These are phyloP conservation scores for Hippopotamyrus pictus DNA, from an alignment of 2,797 vertebrate species.

Conservation along the genomic window DNA sequence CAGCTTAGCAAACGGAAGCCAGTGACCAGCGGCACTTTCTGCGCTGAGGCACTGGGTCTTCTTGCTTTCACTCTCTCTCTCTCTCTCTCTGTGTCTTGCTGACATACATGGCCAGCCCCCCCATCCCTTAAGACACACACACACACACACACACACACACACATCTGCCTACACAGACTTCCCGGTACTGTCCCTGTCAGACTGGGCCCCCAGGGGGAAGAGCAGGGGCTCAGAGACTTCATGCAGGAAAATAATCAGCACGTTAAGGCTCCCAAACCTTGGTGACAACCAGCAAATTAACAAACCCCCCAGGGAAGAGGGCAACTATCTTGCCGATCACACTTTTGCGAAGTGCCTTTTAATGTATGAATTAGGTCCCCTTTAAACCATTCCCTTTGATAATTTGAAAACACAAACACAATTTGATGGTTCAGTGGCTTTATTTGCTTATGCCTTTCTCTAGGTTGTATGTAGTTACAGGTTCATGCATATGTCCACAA, in stretches of 20 bases:
- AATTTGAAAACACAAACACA: background rate
- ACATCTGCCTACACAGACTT: conserved; percentile 39
- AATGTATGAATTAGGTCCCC: background rate
- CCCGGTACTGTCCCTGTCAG: conserved; percentile 57
- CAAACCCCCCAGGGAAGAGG: conserved; percentile 52
- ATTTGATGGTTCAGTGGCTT: background rate
- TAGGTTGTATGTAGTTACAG: background rate
- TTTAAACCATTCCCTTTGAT: background rate
- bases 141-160: conserved; percentile 18
- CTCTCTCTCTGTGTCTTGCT: conserved; percentile 20
- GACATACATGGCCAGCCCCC: background rate
- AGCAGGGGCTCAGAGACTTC: conserved; percentile 43
- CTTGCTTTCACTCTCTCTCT: background rate
- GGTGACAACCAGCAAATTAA: conserved; percentile 49
- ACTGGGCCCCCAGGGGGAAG: conserved; percentile 57
- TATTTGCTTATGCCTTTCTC: background rate
- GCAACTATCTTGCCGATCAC: background rate
- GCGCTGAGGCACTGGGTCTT: conserved; percentile 53
- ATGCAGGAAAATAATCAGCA: conserved; percentile 52
- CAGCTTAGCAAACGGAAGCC: conserved; percentile 68
- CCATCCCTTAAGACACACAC: conserved; percentile 13
- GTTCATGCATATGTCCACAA: background rate
- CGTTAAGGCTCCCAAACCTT: conserved; percentile 38
- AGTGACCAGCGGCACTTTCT: conserved; percentile 53
- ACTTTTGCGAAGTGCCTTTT: background rate